A percentile compares a stretch with the other conserved stretches of the same genome.
Evolutionary conservation across 2,888 invertebrate species (phyloP).

Genomic region (Calameuta idolon): DNA sequence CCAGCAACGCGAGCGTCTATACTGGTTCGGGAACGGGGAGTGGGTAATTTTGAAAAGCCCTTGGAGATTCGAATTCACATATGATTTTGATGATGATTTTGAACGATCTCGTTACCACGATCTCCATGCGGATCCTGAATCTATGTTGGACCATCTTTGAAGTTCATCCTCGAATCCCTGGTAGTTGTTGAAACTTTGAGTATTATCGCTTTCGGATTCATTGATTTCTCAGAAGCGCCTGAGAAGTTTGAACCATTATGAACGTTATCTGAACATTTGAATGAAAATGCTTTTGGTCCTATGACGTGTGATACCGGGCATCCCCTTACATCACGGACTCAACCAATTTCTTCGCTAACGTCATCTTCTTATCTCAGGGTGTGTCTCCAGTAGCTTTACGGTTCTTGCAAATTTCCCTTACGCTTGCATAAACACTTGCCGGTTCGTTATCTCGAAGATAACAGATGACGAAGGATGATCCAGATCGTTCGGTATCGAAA

Average conservation of each 20-base stretch:
- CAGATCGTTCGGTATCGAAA: neutral
- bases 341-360: neutral
- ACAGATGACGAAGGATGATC: neutral
- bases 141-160: neutral
- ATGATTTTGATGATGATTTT: neutral
- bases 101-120: neutral
- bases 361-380: neutral
- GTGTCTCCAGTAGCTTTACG: neutral
- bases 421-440: neutral
- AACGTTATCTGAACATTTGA: slow-evolving; percentile 58
- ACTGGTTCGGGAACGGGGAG: neutral
- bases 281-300: slow-evolving; percentile 52
- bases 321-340: slow-evolving; percentile 29
- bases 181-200: slow-evolving; percentile 43
- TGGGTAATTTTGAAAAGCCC: neutral
- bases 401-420: too few species aligned
- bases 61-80: neutral
- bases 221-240: slow-evolving; percentile 46
- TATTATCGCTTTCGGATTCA: slow-evolving; percentile 62
- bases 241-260: slow-evolving; percentile 55
- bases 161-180: neutral
- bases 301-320: slow-evolving; percentile 54
- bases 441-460: neutral
- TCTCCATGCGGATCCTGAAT: neutral
- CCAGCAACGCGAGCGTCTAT: neutral